Evolutionary conservation across 2,797 vertebrate genomes (phyloP), one percentile per base, ranked within the genome.

Genomic region (Enteromius mattozi): DNA sequence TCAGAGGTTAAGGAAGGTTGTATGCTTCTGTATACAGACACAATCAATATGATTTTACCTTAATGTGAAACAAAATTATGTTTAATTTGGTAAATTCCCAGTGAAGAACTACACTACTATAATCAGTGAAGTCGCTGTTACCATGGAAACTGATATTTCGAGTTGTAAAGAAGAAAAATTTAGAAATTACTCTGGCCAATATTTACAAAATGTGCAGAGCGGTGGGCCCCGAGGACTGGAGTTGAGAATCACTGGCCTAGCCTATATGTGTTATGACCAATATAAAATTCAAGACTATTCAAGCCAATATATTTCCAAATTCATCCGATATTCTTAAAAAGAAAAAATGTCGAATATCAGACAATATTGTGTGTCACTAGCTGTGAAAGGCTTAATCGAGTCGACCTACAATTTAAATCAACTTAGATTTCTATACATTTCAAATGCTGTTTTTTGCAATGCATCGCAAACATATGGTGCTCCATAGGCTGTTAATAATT

Each of bases 31-130:
- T 59, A 42, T 37, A 61, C 13, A 42, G 21, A 7, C 54, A 42
- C 13, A 59, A 24, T 74, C 71, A n/a, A 6, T 54, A 19, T 75
- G 19, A 75, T 40, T 76, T 76, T 21, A 76, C 21, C 13, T 59
- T 59, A 9, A 6, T 13, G 5, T 74, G 16, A 30, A 49, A 51
- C 71, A 13, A 51, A 51, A 74, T 12, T 74, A 2, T 10, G 30
- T 51, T 51, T 24, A 37, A 56, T 24, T 56, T 40, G 4, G 33
- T 77, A 59, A 77, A 14, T 27, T 59, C n/a, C 13, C 13, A 21
- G 10, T 35, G 21, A 51, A 75, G 19, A 71, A 61, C 24, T 72
- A n/a, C 24, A 61, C 40, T 72, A 71, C 10, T 51, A 59, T 45
- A 59, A 42, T 61, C 9, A 71, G 33, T 13, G 16, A 79, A n/a